Percentiles rank a stretch among this genome's conserved stretches.
phyloP scores from a whole-genome alignment of 2,113 vertebrate genomes.

The Ptilorrhoa leucosticta region DNA sequence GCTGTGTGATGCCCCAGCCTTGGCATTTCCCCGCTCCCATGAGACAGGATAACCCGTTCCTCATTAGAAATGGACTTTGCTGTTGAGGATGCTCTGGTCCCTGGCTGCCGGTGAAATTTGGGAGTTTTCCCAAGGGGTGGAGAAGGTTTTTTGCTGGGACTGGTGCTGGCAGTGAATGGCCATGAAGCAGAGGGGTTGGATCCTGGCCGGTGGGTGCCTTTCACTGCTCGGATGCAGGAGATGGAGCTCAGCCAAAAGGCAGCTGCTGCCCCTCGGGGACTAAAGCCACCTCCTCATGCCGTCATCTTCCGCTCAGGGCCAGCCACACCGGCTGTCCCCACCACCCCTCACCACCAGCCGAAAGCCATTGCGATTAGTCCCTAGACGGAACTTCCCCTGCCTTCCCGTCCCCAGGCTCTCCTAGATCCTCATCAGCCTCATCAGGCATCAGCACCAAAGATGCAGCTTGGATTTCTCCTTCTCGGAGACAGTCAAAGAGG shows the following conservation, averaged over 20 bases:
- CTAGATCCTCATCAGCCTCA: not conserved
- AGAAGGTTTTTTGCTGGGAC: not conserved
- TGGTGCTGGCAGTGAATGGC: accelerated
- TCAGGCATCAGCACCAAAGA: not conserved
- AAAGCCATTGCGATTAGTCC: accelerated
- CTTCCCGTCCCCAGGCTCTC: not conserved
- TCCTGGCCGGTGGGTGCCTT: not conserved
- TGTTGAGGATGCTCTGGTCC: not conserved
- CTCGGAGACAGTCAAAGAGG: not conserved
- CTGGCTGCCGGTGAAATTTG: not conserved
- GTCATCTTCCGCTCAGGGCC: too few species aligned
- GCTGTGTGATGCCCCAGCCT: not conserved
- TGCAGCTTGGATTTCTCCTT: not conserved
- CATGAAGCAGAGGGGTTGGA: not conserved
- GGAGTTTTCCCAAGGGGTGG: not conserved
- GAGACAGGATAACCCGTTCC: accelerated
- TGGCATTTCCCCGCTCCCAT: not conserved
- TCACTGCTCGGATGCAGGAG: not conserved
- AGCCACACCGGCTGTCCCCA: accelerated
- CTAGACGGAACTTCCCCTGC: not conserved
- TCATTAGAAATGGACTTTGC: not conserved
- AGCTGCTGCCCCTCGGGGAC: not conserved
- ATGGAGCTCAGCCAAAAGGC: accelerated
- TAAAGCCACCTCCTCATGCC: accelerated
- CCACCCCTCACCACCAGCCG: accelerated